Evolutionary conservation across 1,140 invertebrate species (phyloP), one percentile per base, ranked within the genome.

Genomic region (Bombus waltoni): DNA sequence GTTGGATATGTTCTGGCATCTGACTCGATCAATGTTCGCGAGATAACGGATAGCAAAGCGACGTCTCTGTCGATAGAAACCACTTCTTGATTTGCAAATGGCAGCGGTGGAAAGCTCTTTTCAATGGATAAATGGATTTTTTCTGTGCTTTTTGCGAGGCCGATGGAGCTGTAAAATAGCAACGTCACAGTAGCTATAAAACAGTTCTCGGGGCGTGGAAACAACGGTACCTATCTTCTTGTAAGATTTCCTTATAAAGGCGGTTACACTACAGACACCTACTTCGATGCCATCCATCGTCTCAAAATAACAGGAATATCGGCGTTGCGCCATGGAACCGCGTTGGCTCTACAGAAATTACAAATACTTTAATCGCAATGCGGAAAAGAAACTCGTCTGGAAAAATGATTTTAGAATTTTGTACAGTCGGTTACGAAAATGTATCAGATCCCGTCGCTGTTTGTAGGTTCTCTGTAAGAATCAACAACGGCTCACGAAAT

Each of bases 171-270:
- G 53, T 68, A 77, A 83, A 90, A 88, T 47, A 65, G 88, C 83
- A 73, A 76, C 77, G 81, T 88, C 84, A 85, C 47, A 81, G n/a
- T 22, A 75, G 11, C 65, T 75, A 76, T 88, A 82, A 88, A 89
- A 87, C 75, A 89, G 79, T 90, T 74, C 62, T 57, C 40, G 40
- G 68, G 89, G 85, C 87, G 85, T 90, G 85, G 89, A 83, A 66
- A 82, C 90, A 87, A 89, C 89, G 90, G 87, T 89, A 91, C 72
- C 65, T 68, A 79, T 75, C 74, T 72, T 77, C 77, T 83, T 53
- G 65, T 40, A 79, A 81, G 79, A 84, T 86, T 85, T 87, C 72
- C 66, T 81, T 84, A 35, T 85, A 84, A 53, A 88, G 86, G 85
- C 42, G 74, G 53, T 81, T 83, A 86, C 70, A 59, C 13, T 40